Evolutionary conservation across 1,140 invertebrate genomes (phyloP).

Genomic region (Conus ventricosus): DNA sequence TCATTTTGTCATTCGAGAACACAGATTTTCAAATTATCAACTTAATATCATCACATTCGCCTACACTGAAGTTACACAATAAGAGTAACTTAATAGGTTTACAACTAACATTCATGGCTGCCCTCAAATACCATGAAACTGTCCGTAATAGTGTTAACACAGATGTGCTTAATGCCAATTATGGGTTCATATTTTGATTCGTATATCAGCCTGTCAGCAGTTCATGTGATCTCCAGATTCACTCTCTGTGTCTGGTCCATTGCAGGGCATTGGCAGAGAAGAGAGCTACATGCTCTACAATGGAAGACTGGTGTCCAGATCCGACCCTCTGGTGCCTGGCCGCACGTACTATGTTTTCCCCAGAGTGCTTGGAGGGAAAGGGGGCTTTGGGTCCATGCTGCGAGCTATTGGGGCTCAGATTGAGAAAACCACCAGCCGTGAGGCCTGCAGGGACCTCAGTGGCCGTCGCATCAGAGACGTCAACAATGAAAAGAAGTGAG

Average conservation of each 20-base stretch:
- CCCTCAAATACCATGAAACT: no score
- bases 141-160: no score
- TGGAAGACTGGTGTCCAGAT: slow-evolving; percentile 57
- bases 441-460: slow-evolving; percentile 97
- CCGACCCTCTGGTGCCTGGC: slow-evolving; percentile 49
- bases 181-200: no score
- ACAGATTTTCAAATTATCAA: no score
- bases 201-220: no score
- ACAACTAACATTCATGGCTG: no score
- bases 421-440: slow-evolving; percentile 97
- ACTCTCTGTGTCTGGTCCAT: not conserved
- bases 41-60: no score
- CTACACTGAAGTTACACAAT: no score
- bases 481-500: slow-evolving; percentile 92
- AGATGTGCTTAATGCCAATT: no score
- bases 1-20: no score
- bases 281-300: slow-evolving; percentile 65
- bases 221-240: no score
- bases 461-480: slow-evolving; percentile 94
- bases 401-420: slow-evolving; percentile 98
- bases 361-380: slow-evolving; percentile 70
- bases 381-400: slow-evolving; percentile 94
- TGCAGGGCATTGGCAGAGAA: slow-evolving; percentile 45
- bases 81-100: no score
- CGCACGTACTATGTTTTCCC: slow-evolving; percentile 64